Evolutionary conservation across 2,113 vertebrate genomes (phyloP).

Genomic region (Tringa solitaria): DNA sequence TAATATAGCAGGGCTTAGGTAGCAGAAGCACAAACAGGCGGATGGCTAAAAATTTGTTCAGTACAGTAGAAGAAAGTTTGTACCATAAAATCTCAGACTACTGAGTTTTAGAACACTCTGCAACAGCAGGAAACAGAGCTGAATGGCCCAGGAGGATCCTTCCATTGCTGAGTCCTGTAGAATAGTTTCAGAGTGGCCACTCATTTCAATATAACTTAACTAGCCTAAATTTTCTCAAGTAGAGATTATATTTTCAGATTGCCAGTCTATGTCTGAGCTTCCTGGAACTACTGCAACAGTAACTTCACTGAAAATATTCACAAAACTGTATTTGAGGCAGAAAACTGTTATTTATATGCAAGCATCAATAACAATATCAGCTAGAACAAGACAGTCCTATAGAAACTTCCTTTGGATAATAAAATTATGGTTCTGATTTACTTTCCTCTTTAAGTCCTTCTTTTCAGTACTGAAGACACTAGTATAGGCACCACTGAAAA

Average conservation of each 20-base stretch:
- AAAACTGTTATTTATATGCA: background rate
- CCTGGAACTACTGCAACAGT: background rate
- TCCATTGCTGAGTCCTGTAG: background rate
- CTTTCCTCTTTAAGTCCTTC: background rate
- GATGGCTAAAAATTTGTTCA: background rate
- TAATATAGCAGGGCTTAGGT: background rate
- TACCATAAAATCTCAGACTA: fast-evolving
- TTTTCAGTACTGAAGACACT: background rate
- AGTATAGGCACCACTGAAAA: background rate
- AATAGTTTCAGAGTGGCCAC: background rate
- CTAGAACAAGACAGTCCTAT: background rate
- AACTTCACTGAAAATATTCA: background rate
- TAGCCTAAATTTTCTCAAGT: background rate
- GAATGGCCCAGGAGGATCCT: background rate
- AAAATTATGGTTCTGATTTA: background rate
- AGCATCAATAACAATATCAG: background rate
- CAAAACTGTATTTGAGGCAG: background rate
- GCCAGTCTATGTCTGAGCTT: background rate
- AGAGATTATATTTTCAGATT: background rate
- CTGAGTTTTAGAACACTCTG: background rate
- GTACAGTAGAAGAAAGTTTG: background rate
- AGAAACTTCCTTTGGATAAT: background rate
- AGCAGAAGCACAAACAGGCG: background rate
- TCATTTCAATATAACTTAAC: background rate
- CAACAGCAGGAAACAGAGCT: background rate